Conservation (phyloP, 2,113 vertebrate species). For the Vulpes ferrilata region DNA sequence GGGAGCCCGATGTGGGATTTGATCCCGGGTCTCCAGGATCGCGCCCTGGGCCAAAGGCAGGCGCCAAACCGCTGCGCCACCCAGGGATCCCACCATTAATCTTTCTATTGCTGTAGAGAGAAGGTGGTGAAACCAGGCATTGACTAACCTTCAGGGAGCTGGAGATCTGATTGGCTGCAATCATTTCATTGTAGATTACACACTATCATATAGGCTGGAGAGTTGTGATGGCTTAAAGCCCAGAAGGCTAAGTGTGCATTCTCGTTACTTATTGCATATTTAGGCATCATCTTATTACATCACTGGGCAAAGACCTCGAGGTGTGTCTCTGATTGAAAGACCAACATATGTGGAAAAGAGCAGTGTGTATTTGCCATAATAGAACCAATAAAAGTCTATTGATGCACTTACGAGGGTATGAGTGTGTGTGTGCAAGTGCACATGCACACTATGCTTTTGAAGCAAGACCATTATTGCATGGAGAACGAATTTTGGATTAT, state of each 20-base stretch:
- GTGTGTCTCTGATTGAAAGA: neutral
- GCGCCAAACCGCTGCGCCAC: no score
- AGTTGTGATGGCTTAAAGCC: neutral
- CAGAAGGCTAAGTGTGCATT: neutral
- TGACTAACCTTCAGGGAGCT: neutral
- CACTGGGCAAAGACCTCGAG: neutral
- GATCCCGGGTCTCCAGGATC: no score
- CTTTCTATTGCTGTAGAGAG: neutral
- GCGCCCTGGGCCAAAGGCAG: no score
- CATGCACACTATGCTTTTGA: neutral
- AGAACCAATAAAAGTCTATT: neutral
- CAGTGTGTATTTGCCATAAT: neutral
- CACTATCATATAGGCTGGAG: neutral
- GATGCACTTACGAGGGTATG: neutral
- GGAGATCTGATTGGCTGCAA: neutral
- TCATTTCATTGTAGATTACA: neutral
- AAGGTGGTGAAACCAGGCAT: neutral
- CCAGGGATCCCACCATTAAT: neutral
- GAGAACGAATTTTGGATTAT: neutral
- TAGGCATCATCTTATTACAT: neutral
- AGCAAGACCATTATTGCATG: neutral
- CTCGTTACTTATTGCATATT: neutral
- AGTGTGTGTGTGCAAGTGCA: neutral
- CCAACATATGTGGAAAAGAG: neutral
- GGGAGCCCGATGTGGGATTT: no score